Base-by-base conservation (phyloP, 2,888 invertebrate genomes). In the Lampropteryx suffumata region DNA sequence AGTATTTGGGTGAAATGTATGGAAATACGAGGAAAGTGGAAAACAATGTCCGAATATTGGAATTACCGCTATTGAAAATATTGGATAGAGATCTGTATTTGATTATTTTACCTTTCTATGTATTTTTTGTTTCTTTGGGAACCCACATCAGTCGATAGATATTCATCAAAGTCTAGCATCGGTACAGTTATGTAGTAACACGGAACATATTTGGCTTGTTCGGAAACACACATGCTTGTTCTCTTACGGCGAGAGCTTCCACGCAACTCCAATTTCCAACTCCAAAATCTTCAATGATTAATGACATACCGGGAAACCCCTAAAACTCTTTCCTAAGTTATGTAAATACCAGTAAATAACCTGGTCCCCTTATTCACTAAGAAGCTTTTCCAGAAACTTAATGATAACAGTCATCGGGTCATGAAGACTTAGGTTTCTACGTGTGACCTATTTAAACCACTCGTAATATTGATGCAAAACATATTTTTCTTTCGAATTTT, bases 331-430 rank as follows among this genome's bases (percentile, higher is more conserved):
- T 47, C 33, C 47, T 32, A 50, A 47, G 50, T 40, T 59, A 64
- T 63, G 60, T 59, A 58, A 65, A 63, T 61, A 71, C 46, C 34
- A 39, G 61, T 61, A 65, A 63, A 61, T 64, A 63, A 65, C 12
- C 27, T n/a, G 1, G 13, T 8, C 26, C 9, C 28, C 10, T 6
- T 17, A 39, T 39, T 39, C 39, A 39, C 14, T 7, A 39, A 28
- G 10, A 28, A 39, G 27, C n/a, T 5, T 12, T 26, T 8, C 9
- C 24, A 11, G 3, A 29, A 28, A n/a, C n/a, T 1, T 28, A 9
- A n/a, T 28, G n/a, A 10, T 17, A 17, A 17, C 17, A 3, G 4
- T 17, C 4, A 2, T 17, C 17, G 4, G 17, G 17, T 17, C 17
- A 17, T 17, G 17, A n/a, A n/a, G n/a, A n/a, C n/a, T n/a, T n/a